Conservation (phyloP, 64 coral and sea anemone genomes). For the Dendronephthya gigantea region DNA sequence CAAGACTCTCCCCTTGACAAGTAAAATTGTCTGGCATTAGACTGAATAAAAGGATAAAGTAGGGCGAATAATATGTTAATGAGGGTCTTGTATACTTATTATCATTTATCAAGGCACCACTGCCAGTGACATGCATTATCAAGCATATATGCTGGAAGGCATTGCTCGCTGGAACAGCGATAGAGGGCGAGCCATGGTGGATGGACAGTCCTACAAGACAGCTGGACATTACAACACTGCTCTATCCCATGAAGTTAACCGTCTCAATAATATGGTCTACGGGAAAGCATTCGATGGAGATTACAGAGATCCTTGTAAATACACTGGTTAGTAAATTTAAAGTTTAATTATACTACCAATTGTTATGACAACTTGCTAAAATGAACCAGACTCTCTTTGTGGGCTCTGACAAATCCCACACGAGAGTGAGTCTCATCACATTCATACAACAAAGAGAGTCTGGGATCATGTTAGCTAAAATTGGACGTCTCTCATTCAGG, state of each 20-base stretch:
- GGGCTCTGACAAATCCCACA: no score
- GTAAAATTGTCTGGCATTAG: not conserved
- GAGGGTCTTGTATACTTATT: no score
- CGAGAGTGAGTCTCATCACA: no score
- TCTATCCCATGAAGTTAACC: not conserved
- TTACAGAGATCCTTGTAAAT: not conserved
- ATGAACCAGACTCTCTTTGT: no score
- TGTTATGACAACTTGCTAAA: not conserved
- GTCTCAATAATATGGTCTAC: not conserved
- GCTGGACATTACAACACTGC: not conserved
- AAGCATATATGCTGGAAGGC: not conserved
- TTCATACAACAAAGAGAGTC: not conserved
- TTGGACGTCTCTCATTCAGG: conserved; percentile 13
- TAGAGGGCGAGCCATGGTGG: not conserved
- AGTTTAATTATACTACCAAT: not conserved
- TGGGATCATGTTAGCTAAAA: no score
- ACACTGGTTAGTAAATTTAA: not conserved
- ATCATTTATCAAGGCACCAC: not conserved
- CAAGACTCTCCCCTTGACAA: no score
- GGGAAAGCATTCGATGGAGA: not conserved
- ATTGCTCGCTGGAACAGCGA: not conserved
- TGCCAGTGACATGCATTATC: not conserved
- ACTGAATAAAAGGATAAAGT: no score
- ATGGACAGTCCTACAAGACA: not conserved
- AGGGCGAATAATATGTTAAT: no score